Base-by-base conservation (phyloP, 2,888 invertebrate species). In the Leptopterna dolabrata region DNA sequence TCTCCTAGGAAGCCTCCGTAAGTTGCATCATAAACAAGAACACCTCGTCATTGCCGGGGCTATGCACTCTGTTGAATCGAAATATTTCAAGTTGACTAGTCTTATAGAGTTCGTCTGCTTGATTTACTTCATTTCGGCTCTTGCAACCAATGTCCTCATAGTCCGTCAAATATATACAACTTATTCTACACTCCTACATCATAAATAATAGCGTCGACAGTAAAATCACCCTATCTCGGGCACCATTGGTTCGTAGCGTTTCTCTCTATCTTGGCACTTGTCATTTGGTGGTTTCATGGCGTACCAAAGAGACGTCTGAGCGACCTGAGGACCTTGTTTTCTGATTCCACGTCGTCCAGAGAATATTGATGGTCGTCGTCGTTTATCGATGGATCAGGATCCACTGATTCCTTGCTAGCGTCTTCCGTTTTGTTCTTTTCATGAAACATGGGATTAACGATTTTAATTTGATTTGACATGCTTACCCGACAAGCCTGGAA, bases 271-370 rank as follows among this genome's bases (percentile, higher is more conserved):
- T 63, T 63, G 55, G n/a, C 55, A 55, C 43, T 43, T 6, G 43
- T 6, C 43, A 55, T 55, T 55, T 19, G 19, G 16, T 24, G 16
- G 51, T 24, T 24, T 63, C 24, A 63, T 9, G 3, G 63, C 4
- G 63, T 63, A 9, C 3, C 63, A 13, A 63, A 19, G 24, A 63
- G 63, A 24, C 27, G 63, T 30, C 81, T 81, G 29, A 78, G 47
- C 81, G 87, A 82, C 73, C 87, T 70, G 36, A 73, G 30, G 27
- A 87, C 87, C 47, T 83, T 81, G 16, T 87, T 87, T 87, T 87
- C 87, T 0, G 87, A 87, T 73, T 81, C 81, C 0, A 86, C 86
- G 76, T 81, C 73, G 82, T 87, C 87, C 24, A 87, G 47, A 19
- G 87, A 87, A 19, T 71, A 87, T 29, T 76, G 87, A 55, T 76